Percentiles rank a stretch among this genome's conserved stretches.
These are phyloP conservation scores for Lithobius niger DNA, from an alignment of 1,140 invertebrate species.

Conservation along the genomic window DNA sequence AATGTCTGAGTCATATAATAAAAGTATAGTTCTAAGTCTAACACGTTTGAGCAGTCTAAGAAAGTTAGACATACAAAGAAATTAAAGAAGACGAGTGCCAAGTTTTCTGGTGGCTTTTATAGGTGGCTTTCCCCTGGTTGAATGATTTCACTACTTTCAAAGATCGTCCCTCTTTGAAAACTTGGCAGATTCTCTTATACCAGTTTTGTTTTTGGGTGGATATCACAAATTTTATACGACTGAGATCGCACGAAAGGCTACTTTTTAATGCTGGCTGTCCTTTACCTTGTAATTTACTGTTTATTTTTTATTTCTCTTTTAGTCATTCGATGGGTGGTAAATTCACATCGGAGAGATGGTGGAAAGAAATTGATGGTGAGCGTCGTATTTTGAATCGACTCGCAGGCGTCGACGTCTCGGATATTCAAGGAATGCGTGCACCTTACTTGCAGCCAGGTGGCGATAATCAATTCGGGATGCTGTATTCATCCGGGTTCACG, in stretches of 20 bases:
- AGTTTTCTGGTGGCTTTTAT: too few relatives aligned
- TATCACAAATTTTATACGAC: too few relatives aligned
- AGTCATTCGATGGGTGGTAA: slow-evolving; percentile 86
- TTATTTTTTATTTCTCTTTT: slow-evolving; percentile 6
- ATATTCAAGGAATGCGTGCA: slow-evolving; percentile 27
- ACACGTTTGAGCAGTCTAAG: too few relatives aligned
- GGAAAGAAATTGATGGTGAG: slow-evolving; percentile 27
- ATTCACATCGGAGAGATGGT: slow-evolving; percentile 44
- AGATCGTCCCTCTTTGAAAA: too few relatives aligned
- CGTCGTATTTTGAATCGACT: slow-evolving; percentile 21
- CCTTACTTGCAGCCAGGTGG: slow-evolving; percentile 29
- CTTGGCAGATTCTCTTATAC: too few relatives aligned
- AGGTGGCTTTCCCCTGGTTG: too few relatives aligned
- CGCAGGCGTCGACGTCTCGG: slow-evolving; percentile 19
- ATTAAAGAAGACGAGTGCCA: slow-evolving; percentile 7
- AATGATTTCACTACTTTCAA: too few relatives aligned
- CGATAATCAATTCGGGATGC: slow-evolving; percentile 15
- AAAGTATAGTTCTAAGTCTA: too few relatives aligned
- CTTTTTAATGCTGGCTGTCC: slow-evolving; percentile 42
- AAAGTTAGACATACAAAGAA: slow-evolving; percentile 16
- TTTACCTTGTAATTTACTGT: background rate
- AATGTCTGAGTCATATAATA: too few relatives aligned
- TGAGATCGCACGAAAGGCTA: slow-evolving; percentile 34
- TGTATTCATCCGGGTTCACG: slow-evolving; percentile 15
- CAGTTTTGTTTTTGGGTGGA: too few relatives aligned